Percentiles rank a stretch among this genome's conserved stretches.
phyloP scores from a whole-genome alignment of 2,797 vertebrate species.

The Morelia viridis region DNA sequence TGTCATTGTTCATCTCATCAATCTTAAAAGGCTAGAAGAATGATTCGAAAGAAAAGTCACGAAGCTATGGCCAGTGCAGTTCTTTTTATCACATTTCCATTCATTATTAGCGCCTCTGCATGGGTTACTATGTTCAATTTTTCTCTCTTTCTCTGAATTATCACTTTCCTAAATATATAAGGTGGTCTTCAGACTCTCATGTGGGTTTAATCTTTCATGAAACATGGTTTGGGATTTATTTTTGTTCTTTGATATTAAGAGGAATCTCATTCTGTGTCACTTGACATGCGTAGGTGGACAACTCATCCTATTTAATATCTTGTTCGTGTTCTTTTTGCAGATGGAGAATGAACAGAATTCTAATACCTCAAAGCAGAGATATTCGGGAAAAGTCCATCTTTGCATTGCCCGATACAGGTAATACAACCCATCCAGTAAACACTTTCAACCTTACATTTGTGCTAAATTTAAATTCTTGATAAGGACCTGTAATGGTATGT shows the following conservation, averaged over 20 bases:
- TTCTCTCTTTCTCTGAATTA: not conserved
- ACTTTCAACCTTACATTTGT: not conserved
- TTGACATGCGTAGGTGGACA: not conserved
- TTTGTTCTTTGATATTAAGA: not conserved
- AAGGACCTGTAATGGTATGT: not conserved
- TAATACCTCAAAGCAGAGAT: constrained; percentile 87
- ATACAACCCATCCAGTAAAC: fast-evolving
- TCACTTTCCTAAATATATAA: constrained; percentile 9
- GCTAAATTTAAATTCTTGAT: not conserved
- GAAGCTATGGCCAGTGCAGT: not conserved
- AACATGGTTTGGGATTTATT: not conserved
- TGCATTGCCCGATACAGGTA: constrained; percentile 97
- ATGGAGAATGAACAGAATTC: constrained; percentile 92
- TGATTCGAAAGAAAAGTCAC: not conserved
- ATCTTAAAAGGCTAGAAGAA: not conserved
- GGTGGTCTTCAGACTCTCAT: not conserved
- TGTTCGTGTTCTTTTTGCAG: constrained; percentile 63
- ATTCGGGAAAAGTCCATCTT: constrained; percentile 92
- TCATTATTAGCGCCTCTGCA: not conserved
- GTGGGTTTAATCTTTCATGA: not conserved
- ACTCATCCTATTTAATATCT: not conserved
- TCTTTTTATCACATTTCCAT: not conserved
- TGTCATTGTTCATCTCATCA: not conserved
- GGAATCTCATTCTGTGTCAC: not conserved
- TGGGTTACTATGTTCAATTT: not conserved